phyloP scores from a whole-genome alignment of 2,113 vertebrate species.

The Pterophyllum scalare region DNA sequence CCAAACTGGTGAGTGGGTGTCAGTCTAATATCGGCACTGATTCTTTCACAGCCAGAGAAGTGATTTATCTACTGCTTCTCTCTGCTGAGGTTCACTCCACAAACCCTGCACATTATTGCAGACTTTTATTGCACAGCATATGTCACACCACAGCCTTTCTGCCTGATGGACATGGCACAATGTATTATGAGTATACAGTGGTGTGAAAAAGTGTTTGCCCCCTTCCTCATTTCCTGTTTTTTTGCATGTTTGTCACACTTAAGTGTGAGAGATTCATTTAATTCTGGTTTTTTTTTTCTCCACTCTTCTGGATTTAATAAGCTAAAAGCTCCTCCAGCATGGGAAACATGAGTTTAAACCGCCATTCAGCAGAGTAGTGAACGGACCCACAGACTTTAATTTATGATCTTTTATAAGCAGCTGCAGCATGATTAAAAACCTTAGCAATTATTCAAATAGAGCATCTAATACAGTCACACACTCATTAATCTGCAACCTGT shows the following conservation, averaged over 20 bases:
- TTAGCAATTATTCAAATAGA: neutral
- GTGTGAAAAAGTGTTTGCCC: no score
- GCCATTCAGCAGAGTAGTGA: neutral
- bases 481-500: constrained; percentile 4
- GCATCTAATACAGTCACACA: neutral
- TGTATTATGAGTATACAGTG: neutral
- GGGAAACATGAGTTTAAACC: constrained; percentile 2
- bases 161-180: neutral
- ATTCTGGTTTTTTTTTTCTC: constrained; percentile 16
- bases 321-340: neutral
- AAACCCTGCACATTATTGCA: constrained; percentile 15
- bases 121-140: constrained; percentile 2
- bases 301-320: neutral
- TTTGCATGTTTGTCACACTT: no score
- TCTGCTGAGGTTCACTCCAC: constrained; percentile 27
- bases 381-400: neutral
- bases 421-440: neutral
- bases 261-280: constrained; percentile 1
- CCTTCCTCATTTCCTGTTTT: no score
- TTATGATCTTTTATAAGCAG: constrained; percentile 6
- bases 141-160: constrained; percentile 2
- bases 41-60: constrained; percentile 49
- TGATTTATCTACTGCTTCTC: constrained; percentile 53
- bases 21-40: constrained; percentile 44
- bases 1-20: constrained; percentile 58